phyloP scores from a whole-genome alignment of 2,797 vertebrate species.

The Lindbergichthys nudifrons region DNA sequence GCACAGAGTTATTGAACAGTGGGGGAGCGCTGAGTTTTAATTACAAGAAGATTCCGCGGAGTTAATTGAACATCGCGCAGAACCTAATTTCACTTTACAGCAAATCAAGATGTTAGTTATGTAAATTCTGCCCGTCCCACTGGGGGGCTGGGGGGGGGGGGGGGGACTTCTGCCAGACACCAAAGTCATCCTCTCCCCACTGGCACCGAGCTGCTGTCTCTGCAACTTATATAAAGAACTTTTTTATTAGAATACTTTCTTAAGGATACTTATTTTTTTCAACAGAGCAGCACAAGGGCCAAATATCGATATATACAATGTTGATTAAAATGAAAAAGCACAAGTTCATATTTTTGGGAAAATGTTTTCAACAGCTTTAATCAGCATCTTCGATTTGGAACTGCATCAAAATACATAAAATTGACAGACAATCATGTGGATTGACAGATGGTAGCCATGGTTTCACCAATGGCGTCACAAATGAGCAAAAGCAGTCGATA shows the following conservation, averaged over 20 bases:
- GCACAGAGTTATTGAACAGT: constrained; percentile 78
- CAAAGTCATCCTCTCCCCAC: constrained; percentile 72
- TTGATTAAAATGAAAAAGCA: constrained; percentile 5
- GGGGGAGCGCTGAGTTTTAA: constrained; percentile 81
- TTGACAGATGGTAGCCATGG: neutral
- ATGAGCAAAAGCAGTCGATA: neutral
- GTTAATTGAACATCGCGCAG: constrained; percentile 83
- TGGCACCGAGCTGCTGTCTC: constrained; percentile 57
- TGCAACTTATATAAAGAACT: constrained; percentile 65
- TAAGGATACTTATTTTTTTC: constrained; percentile 34
- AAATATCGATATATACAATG: constrained; percentile 7
- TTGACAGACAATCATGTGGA: neutral
- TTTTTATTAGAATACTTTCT: constrained; percentile 40
- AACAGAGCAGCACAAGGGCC: constrained; percentile 29
- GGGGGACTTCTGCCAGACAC: constrained; percentile 61
- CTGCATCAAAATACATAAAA: neutral
- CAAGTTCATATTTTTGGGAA: neutral
- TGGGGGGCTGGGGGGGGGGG: constrained; percentile 52
- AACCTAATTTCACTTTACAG: constrained; percentile 81
- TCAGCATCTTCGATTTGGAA: neutral
- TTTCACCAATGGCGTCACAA: too few relatives aligned
- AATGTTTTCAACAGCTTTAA: neutral
- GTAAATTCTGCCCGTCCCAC: constrained; percentile 74
- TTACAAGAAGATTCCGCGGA: constrained; percentile 73
- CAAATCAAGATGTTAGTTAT: constrained; percentile 86